phyloP scores from a whole-genome alignment of 53 echinoderm and acorn worm species.

The Echinarachnius parma region DNA sequence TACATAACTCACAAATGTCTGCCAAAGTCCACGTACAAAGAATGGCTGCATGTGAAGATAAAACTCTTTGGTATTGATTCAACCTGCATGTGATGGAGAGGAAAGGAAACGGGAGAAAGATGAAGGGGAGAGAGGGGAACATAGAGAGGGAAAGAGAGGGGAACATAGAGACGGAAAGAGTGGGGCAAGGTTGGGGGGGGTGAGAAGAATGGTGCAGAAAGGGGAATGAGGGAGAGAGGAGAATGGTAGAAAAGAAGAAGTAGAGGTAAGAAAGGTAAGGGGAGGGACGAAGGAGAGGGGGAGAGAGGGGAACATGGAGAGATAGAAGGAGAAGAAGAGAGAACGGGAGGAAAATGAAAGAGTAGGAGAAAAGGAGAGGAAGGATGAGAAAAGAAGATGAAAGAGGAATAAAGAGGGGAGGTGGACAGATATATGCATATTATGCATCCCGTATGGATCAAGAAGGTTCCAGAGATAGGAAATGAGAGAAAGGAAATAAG shows the following conservation, averaged over 20 bases:
- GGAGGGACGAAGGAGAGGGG: not conserved
- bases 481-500: not conserved
- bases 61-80: slow-evolving; percentile 2
- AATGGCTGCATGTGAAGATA: not conserved
- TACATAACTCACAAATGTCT: too few species aligned
- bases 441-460: too few species aligned
- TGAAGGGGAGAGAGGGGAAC: not conserved
- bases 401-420: not conserved
- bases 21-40: too few species aligned
- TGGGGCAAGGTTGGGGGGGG: not conserved
- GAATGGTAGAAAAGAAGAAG: not conserved
- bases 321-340: not conserved
- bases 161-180: not conserved
- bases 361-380: not conserved
- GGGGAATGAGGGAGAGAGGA: not conserved
- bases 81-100: not conserved
- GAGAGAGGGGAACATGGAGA: not conserved
- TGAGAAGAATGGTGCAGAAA: not conserved
- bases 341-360: not conserved
- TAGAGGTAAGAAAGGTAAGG: too few species aligned
- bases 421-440: too few species aligned
- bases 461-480: too few species aligned
- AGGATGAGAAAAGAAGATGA: not conserved
- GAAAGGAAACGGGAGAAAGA: not conserved
- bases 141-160: not conserved